Conservation (phyloP, 2,113 vertebrate species). For the Oreochromis aureus region DNA sequence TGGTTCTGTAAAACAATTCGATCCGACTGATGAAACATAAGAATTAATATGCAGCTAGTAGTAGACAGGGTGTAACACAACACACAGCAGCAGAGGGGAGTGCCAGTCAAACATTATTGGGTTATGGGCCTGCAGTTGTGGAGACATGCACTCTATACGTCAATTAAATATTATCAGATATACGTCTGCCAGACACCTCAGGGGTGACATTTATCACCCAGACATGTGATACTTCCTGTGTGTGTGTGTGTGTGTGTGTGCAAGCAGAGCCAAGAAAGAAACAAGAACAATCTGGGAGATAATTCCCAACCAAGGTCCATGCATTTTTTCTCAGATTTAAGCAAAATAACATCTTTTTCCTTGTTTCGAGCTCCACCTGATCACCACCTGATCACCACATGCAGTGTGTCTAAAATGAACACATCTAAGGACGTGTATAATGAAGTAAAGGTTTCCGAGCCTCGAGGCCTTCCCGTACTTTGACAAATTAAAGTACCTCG, state of each 20-base stretch:
- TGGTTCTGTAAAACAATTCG: slow-evolving; percentile 6
- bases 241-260: not conserved
- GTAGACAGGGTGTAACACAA: slow-evolving; percentile 56
- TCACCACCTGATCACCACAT: not conserved
- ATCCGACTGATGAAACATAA: slow-evolving; percentile 35
- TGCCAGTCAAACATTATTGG: slow-evolving; percentile 31
- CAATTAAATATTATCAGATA: slow-evolving; percentile 34
- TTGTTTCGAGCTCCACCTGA: not conserved
- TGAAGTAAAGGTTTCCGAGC: not conserved
- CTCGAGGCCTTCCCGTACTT: accelerated
- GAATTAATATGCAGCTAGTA: slow-evolving; percentile 58
- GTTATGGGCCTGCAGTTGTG: slow-evolving; percentile 39
- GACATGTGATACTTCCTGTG: slow-evolving; percentile 26
- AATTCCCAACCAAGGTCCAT: not conserved
- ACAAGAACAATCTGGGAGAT: not conserved
- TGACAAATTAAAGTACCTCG: not conserved
- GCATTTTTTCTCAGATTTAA: not conserved
- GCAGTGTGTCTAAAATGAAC: not conserved
- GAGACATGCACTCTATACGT: slow-evolving; percentile 44
- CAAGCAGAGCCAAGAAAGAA: not conserved
- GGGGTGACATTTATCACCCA: slow-evolving; percentile 14
- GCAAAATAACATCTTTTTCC: not conserved
- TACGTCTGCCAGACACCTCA: slow-evolving; percentile 17
- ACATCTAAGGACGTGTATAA: not conserved
- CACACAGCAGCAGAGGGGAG: slow-evolving; percentile 33